Conservation (phyloP, 2,888 invertebrate species). For the Mythimna lalbum region DNA sequence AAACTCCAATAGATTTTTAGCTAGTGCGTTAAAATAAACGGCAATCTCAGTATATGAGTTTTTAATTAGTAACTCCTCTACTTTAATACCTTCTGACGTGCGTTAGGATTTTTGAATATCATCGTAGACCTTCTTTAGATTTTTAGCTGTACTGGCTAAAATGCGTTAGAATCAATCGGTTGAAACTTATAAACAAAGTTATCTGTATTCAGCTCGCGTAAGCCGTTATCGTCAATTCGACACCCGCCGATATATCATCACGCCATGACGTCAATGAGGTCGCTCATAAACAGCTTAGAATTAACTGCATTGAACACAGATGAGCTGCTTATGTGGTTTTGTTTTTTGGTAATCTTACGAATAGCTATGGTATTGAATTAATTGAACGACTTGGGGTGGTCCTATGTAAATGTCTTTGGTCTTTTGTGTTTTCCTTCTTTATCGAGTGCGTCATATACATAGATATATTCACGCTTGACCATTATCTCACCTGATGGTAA, state of each 20-base stretch:
- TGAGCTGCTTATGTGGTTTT: slow-evolving; percentile 45
- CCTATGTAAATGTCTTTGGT: slow-evolving; percentile 3
- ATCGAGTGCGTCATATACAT: slow-evolving; percentile 1
- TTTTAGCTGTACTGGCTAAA: slow-evolving; percentile 4
- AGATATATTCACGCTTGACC: no score
- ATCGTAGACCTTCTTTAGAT: background rate
- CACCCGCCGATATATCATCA: slow-evolving; percentile 53
- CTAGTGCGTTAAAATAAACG: no score
- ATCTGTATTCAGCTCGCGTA: slow-evolving; percentile 52
- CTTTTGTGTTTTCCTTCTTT: slow-evolving; percentile 17
- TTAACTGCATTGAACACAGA: slow-evolving; percentile 52
- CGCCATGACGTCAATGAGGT: slow-evolving; percentile 54
- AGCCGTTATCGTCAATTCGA: slow-evolving; percentile 59
- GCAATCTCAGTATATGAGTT: background rate
- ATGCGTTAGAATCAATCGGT: slow-evolving; percentile 31
- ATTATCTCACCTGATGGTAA: no score
- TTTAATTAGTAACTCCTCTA: background rate
- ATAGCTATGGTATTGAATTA: slow-evolving; percentile 42
- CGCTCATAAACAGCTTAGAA: slow-evolving; percentile 43
- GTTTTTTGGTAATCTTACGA: slow-evolving; percentile 26
- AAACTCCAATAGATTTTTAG: no score
- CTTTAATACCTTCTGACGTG: background rate
- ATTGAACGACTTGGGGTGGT: slow-evolving; percentile 31
- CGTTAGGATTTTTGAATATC: background rate
- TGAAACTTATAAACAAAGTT: slow-evolving; percentile 39